phyloP scores from a whole-genome alignment of 1,140 invertebrate species.

The Drosophila simulans region DNA sequence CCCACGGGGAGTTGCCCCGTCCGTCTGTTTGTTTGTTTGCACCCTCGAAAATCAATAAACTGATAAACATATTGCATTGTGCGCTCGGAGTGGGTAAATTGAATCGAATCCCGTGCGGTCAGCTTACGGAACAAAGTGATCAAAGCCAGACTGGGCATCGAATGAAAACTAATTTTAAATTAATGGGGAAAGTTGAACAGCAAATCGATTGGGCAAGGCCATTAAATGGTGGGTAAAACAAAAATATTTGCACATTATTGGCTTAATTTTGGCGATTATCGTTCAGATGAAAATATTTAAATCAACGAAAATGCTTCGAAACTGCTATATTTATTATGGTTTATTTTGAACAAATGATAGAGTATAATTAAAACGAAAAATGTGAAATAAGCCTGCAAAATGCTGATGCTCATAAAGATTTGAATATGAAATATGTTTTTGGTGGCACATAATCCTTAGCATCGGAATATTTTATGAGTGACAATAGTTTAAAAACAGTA shows the following conservation, averaged over 20 bases:
- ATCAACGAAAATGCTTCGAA: not conserved
- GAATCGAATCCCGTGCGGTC: slow-evolving; percentile 49
- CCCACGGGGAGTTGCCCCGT: not conserved
- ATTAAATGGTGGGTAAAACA: not conserved
- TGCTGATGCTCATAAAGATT: not conserved
- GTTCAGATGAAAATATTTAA: not conserved
- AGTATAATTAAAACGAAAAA: not conserved
- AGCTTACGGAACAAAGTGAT: slow-evolving; percentile 19
- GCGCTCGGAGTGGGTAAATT: slow-evolving; percentile 36
- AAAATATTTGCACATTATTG: slow-evolving; percentile 14
- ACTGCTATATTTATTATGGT: not conserved
- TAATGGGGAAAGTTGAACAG: slow-evolving; percentile 31
- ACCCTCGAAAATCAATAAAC: slow-evolving; percentile 72
- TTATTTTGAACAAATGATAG: not conserved
- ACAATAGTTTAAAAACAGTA: too few species aligned
- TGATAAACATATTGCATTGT: slow-evolving; percentile 77
- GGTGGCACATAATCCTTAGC: not conserved
- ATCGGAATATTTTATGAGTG: not conserved
- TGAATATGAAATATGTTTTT: not conserved
- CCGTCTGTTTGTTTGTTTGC: slow-evolving; percentile 3
- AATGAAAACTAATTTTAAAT: slow-evolving; percentile 54
- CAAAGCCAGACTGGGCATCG: not conserved
- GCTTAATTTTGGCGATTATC: slow-evolving; percentile 20
- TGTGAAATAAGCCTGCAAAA: not conserved
- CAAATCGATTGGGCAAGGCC: slow-evolving; percentile 2